Base-by-base conservation (phyloP, 2,113 vertebrate genomes). In the Carassius auratus region DNA sequence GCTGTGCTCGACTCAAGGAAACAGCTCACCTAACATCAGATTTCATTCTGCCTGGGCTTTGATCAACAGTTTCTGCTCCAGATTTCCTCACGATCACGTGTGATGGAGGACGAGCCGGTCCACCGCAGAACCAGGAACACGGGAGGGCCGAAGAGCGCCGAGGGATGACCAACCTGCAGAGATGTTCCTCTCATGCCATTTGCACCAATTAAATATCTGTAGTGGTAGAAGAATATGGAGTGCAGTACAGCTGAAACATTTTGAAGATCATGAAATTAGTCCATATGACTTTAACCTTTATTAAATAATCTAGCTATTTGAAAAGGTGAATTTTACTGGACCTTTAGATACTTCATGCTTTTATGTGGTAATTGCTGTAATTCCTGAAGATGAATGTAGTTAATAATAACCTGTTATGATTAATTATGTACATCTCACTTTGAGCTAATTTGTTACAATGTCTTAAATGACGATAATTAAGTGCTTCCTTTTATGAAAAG, bases 11-110 rank as follows among this genome's bases (percentile, higher is more conserved):
- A 79, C 76, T 79, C 8, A 4, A 76, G 81, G 62, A 85, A 83
- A 71, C 73, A 85, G 83, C 85, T 77, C 77, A 73, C 85, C 87
- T 84, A 10, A 89, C 26, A 87, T 82, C 83, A 89, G 91, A 87
- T 85, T 86, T 90, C 90, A 88, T 89, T 90, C 86, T 88, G 84
- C 89, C 85, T 76, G 75, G 77, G 89, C 91, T 93, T 93, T 93
- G 92, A 93, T 94, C 90, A 91, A 87, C 88, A 90, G 68, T 86
- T 85, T 19, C 26, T 26, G 26, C 26, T 26, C 26, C 26, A 26
- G 26, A 26, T 26, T 26, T 26, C 26, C 26, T 26, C 26, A 26
- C 89, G 79, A 57, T 80, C 85, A 82, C 88, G 86, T 84, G 87
- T 89, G 89, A 90, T 78, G 81, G 87, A 81, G 83, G 81, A 86